Percentiles rank a stretch among this genome's conserved stretches.
These are phyloP conservation scores for Pelecanoides urinatrix DNA, from an alignment of 2,113 vertebrate species.

Conservation along the genomic window DNA sequence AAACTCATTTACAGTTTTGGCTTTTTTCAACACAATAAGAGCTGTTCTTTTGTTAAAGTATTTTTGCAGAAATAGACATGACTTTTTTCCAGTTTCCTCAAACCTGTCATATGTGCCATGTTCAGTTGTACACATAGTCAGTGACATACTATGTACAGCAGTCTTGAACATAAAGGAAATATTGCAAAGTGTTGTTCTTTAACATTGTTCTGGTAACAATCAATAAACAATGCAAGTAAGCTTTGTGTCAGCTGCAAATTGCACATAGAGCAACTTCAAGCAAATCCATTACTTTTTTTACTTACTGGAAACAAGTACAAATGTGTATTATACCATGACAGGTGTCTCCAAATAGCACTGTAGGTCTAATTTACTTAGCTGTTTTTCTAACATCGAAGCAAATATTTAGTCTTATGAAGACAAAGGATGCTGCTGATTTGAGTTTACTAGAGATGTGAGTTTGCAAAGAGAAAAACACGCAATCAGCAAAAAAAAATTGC, in stretches of 20 bases:
- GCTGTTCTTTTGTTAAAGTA: not conserved
- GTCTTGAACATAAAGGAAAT: not conserved
- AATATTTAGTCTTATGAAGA: not conserved
- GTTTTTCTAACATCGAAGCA: not conserved
- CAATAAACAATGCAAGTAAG: not conserved
- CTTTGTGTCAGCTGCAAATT: not conserved
- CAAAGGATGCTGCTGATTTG: not conserved
- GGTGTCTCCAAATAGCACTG: not conserved
- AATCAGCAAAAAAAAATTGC: not conserved
- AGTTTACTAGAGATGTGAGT: not conserved
- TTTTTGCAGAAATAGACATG: not conserved
- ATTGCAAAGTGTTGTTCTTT: not conserved
- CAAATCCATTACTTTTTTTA: not conserved
- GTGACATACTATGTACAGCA: not conserved
- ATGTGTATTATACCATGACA: not conserved
- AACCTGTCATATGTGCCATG: not conserved
- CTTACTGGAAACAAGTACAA: not conserved
- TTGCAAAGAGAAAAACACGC: not conserved
- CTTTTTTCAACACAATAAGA: not conserved
- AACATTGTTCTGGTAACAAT: not conserved
- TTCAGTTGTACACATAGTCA: not conserved
- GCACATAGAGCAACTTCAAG: not conserved
- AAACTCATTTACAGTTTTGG: not conserved
- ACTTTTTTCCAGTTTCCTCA: not conserved
- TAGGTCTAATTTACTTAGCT: not conserved